Conservation (phyloP, 2,113 vertebrate species). For the Datnioides undecimradiatus region DNA sequence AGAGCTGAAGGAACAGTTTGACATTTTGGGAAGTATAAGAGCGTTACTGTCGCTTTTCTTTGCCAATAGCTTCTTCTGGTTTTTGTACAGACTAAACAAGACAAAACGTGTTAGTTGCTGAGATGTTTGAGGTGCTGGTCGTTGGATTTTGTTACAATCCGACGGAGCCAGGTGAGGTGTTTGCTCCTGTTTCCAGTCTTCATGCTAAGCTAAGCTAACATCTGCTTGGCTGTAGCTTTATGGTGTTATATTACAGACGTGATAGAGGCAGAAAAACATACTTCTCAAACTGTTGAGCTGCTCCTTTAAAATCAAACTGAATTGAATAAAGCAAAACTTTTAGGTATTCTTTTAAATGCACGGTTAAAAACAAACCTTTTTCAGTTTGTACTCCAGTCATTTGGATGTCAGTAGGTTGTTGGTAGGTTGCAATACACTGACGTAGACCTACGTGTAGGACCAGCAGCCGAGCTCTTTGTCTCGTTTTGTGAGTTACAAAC, state of each 20-base stretch:
- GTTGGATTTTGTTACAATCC: too few species aligned
- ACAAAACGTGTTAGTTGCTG: background rate
- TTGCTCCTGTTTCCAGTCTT: background rate
- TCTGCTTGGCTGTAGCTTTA: background rate
- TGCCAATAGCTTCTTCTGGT: too few species aligned
- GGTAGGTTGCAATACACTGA: constrained; percentile 38
- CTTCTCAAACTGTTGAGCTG: background rate
- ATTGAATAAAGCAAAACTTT: background rate
- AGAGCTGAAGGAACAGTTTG: background rate
- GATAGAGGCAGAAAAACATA: background rate
- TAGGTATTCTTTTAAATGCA: too few species aligned
- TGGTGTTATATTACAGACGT: background rate
- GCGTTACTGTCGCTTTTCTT: too few species aligned
- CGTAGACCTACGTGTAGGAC: background rate
- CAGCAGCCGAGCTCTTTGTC: background rate
- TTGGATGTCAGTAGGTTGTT: too few species aligned
- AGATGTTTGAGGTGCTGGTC: too few species aligned
- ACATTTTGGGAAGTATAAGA: too few species aligned
- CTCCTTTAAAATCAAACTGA: background rate
- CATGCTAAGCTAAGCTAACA: constrained; percentile 8
- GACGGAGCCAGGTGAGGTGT: background rate
- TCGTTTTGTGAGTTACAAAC: background rate
- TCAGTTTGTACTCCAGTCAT: too few species aligned
- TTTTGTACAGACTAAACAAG: background rate
- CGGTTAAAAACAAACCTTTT: too few species aligned